Percentiles rank a stretch among this genome's conserved stretches.
phyloP scores from a whole-genome alignment of 2,797 vertebrate genomes.

The Chaenodraco wilsoni region DNA sequence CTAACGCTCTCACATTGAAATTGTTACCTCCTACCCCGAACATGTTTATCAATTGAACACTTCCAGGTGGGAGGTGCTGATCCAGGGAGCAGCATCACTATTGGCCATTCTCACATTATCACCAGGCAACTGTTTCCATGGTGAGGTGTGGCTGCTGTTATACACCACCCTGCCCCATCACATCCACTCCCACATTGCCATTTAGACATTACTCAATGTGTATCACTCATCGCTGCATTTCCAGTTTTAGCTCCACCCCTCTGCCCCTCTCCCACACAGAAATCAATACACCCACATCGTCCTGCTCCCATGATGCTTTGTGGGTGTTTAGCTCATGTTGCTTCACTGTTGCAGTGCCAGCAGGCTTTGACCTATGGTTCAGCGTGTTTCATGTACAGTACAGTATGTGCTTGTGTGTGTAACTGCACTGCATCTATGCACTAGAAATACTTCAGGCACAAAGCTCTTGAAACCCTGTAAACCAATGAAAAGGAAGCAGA shows the following conservation, averaged over 20 bases:
- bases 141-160: constrained; percentile 60
- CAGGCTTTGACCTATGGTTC: constrained; percentile 78
- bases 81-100: constrained; percentile 24
- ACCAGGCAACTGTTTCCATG: constrained; percentile 63
- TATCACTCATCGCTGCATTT: constrained; percentile 66
- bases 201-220: constrained; percentile 62
- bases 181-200: constrained; percentile 59
- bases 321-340: constrained; percentile 80
- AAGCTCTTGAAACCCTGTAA: constrained; percentile 19
- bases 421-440: constrained; percentile 29
- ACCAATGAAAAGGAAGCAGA: constrained; percentile 15
- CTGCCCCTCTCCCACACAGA: constrained; percentile 73
- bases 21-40: neutral
- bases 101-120: constrained; percentile 21
- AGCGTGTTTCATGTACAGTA: constrained; percentile 43
- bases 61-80: constrained; percentile 48
- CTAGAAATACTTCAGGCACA: constrained; percentile 14
- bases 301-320: constrained; percentile 78
- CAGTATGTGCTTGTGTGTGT: constrained; percentile 42
- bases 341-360: constrained; percentile 74
- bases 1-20: neutral
- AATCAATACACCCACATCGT: constrained; percentile 82
- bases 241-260: constrained; percentile 79
- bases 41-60: constrained; percentile 11
- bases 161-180: constrained; percentile 20